A percentile compares a stretch with the other conserved stretches of the same genome.
Evolutionary conservation across 2,797 vertebrate species (phyloP).

Genomic region (Ataeniobius toweri): DNA sequence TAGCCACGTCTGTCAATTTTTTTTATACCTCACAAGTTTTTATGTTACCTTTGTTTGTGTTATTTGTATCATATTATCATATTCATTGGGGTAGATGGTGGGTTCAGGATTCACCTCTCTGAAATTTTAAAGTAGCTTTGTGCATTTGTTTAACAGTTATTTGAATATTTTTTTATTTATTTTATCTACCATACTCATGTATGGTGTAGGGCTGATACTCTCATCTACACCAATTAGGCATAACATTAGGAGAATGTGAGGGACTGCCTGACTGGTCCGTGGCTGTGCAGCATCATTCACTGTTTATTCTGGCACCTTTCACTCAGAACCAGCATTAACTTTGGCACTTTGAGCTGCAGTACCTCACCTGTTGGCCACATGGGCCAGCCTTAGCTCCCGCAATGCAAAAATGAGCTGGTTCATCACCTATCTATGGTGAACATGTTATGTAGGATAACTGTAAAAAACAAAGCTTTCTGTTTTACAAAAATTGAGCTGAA

Average conservation of each 20-base stretch:
- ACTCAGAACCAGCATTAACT: background rate
- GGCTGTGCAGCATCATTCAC: background rate
- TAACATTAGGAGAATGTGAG: background rate
- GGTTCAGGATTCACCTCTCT: background rate
- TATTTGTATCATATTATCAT: background rate
- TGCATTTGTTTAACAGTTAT: background rate
- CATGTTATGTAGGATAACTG: background rate
- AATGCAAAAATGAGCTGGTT: background rate
- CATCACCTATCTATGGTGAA: background rate
- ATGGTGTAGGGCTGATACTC: background rate
- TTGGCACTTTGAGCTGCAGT: background rate
- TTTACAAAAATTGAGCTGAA: background rate
- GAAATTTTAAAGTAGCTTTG: background rate
- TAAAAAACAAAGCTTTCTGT: background rate
- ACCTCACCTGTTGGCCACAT: background rate
- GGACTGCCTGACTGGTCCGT: background rate
- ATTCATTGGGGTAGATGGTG: background rate
- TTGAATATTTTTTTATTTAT: background rate
- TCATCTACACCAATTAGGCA: background rate
- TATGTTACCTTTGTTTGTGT: background rate
- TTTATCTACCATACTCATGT: background rate
- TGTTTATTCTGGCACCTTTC: background rate
- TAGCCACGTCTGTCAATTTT: slow-evolving; percentile 21
- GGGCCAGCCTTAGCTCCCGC: background rate
- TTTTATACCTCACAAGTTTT: slow-evolving; percentile 10